Conservation (phyloP, 64 coral and sea anemone genomes). For the Acropora yongei region DNA sequence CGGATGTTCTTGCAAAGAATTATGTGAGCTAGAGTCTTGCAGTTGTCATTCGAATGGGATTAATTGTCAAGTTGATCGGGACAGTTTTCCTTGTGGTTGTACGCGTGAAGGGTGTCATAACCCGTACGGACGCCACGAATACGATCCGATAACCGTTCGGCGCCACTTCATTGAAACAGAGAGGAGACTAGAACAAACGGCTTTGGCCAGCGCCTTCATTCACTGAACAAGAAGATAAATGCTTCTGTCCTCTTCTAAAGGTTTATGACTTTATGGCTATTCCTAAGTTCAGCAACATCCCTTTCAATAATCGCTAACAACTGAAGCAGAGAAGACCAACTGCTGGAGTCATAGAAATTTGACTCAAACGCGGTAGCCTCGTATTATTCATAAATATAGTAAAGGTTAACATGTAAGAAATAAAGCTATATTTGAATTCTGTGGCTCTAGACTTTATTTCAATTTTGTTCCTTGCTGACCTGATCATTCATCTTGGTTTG, state of each 20-base stretch:
- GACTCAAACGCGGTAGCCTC: too few species aligned
- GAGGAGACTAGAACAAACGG: constrained; percentile 77
- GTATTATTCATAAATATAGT: too few species aligned
- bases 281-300: not conserved
- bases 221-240: not conserved
- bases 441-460: too few species aligned
- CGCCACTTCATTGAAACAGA: constrained; percentile 94
- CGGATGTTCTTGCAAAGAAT: constrained; percentile 88
- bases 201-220: constrained; percentile 56
- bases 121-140: constrained; percentile 87
- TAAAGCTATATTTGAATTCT: not conserved
- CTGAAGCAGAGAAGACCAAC: too few species aligned
- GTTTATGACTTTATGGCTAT: not conserved
- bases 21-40: constrained; percentile 76
- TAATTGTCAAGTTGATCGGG: constrained; percentile 92
- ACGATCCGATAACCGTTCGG: constrained; percentile 87
- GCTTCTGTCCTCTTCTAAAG: not conserved
- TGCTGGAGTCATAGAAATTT: too few species aligned
- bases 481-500: too few species aligned
- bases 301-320: too few species aligned
- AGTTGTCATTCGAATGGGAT: constrained; percentile 90
- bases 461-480: too few species aligned
- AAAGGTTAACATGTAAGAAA: not conserved
- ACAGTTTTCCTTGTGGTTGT: constrained; percentile 91
- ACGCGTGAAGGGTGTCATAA: constrained; percentile 78